Percentiles rank a stretch among this genome's conserved stretches.
phyloP scores from a whole-genome alignment of 2,797 vertebrate species.

The Epinephelus coioides region DNA sequence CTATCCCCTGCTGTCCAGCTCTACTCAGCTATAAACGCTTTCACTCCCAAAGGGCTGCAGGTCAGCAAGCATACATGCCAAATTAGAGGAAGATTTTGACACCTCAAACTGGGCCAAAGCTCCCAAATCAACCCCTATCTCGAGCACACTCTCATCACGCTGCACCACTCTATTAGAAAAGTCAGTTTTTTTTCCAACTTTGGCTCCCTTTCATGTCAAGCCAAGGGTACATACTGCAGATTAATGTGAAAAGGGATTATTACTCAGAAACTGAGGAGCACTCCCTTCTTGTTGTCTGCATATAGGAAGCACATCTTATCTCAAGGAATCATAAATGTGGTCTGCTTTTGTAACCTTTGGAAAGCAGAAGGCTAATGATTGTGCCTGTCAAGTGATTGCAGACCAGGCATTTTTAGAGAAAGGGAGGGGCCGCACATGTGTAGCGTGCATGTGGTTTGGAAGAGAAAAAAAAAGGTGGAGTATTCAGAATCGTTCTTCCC shows the following conservation, averaged over 20 bases:
- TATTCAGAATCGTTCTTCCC: constrained; percentile 12
- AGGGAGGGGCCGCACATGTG: constrained; percentile 35
- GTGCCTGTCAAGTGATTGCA: constrained; percentile 44
- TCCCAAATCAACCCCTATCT: constrained; percentile 50
- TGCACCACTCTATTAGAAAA: constrained; percentile 9
- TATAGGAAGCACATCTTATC: constrained; percentile 69
- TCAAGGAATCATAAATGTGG: constrained; percentile 53
- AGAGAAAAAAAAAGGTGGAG: neutral
- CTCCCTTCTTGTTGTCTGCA: constrained; percentile 20
- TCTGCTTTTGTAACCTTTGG: constrained; percentile 75
- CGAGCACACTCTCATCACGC: constrained; percentile 4
- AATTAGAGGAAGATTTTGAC: constrained; percentile 56
- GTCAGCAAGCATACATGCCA: constrained; percentile 52
- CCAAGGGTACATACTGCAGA: constrained; percentile 17
- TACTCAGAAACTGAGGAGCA: neutral
- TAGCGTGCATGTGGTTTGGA: neutral
- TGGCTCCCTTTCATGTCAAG: constrained; percentile 28
- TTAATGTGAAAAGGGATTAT: constrained; percentile 16
- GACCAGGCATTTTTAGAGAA: constrained; percentile 37
- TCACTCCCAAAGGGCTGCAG: constrained; percentile 46
- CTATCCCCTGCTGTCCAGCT: constrained; percentile 46
- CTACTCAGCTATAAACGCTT: constrained; percentile 38
- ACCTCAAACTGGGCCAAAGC: constrained; percentile 32
- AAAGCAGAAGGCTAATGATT: constrained; percentile 57
- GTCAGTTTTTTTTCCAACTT: constrained; percentile 1